Base-by-base conservation (phyloP, 2,113 vertebrate species). In the Engraulis encrasicolus region DNA sequence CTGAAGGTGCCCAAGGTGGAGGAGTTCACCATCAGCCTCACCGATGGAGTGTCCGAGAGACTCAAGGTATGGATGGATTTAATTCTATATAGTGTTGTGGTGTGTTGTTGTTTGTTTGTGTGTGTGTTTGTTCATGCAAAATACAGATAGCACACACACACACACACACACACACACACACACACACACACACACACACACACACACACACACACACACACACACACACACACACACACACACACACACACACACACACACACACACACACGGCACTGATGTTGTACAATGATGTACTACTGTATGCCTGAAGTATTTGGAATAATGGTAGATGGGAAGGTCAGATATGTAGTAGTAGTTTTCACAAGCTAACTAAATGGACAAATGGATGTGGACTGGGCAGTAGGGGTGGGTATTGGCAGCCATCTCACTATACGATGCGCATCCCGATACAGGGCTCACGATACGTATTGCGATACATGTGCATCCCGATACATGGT, bases 1-100 rank as follows among this genome's bases (percentile, higher is more conserved):
- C 96, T 98, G 94, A 97, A 98, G 92, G 96, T 97, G 87, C 98
- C 98, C 38, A 99, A 99, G 95, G 97, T 99, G 86, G 98, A 98
- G 78, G 98, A 99, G 91, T 98, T 99, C 94, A 99, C 97, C 95
- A 97, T 99, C 95, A 99, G 97, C 96, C 95, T 98, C 86, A 97
- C 95, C 81, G 96, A 96, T 87, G 96, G 96, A 18, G 95, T 97
- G 84, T 96, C 95, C 87, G 96, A 96, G 93, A 95, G 96, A 91
- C 95, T 96, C 87, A 97, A 97, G 96, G 96, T 97, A 95, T 92
- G 27, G 40, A 18, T 71, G 6, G 20, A 37, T n/a, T 11, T 38
- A 66, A 15, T 61, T 37, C 27, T 20, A 20, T 14, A 48, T 11
- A 81, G 6, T 19, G 31, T 40, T 40, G n/a, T n/a, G n/a, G n/a